phyloP scores from a whole-genome alignment of 2,113 vertebrate species.

The Channa argus region DNA sequence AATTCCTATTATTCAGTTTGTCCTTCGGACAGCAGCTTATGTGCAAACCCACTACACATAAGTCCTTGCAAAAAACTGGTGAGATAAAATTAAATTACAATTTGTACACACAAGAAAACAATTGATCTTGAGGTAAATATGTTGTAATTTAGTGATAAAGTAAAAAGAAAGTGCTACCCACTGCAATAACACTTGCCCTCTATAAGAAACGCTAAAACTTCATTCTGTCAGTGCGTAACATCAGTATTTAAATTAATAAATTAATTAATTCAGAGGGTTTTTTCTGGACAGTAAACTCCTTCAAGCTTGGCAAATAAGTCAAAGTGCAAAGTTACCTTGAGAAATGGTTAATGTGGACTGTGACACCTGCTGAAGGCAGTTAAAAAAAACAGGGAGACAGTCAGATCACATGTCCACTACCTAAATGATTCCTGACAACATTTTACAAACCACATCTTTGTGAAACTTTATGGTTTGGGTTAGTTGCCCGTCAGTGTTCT shows the following conservation, averaged over 20 bases:
- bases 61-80: neutral
- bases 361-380: neutral
- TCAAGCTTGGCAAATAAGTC: neutral
- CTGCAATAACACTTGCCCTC: too few species aligned
- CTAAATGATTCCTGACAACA: neutral
- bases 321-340: conserved; percentile 33
- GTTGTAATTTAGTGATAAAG: neutral
- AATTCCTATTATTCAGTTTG: neutral
- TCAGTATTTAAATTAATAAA: too few species aligned
- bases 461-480: neutral
- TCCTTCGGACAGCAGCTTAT: neutral
- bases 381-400: conserved; percentile 11
- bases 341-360: conserved; percentile 8
- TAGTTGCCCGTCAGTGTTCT: conserved; percentile 20
- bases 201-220: too few species aligned
- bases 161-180: neutral
- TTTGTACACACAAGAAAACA: neutral
- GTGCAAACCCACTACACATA: neutral
- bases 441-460: neutral
- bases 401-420: neutral
- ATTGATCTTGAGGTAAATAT: neutral
- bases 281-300: neutral
- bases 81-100: neutral
- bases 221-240: too few species aligned
- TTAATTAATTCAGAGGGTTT: neutral